Conservation (phyloP, 2,888 invertebrate genomes). For the Phlogophora meticulosa region DNA sequence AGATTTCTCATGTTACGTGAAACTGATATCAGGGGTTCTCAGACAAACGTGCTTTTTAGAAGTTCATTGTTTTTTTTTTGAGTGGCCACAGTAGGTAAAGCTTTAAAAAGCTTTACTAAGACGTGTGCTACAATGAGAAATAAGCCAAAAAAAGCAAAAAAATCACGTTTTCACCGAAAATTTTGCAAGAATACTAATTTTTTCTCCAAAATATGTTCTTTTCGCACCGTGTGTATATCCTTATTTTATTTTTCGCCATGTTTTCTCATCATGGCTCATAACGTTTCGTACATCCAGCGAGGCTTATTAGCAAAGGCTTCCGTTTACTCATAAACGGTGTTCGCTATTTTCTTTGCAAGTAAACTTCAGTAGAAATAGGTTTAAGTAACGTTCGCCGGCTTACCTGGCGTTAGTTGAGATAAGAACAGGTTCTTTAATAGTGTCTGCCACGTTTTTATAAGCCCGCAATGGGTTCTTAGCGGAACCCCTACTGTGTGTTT, state of each 20-base stretch:
- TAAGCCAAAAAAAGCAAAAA: background rate
- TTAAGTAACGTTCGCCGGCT: constrained; percentile 70
- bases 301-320: constrained; percentile 77
- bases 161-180: background rate
- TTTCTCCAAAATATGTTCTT: constrained; percentile 34
- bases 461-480: constrained; percentile 43
- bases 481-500: constrained; percentile 35
- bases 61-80: background rate
- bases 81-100: background rate
- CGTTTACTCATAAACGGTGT: constrained; percentile 76
- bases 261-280: constrained; percentile 59
- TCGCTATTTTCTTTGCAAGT: constrained; percentile 74
- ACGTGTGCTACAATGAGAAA: background rate
- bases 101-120: background rate
- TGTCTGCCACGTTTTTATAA: constrained; percentile 62
- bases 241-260: constrained; percentile 58
- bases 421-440: constrained; percentile 71
- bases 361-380: constrained; percentile 71
- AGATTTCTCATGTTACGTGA: constrained; percentile 24
- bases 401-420: constrained; percentile 72
- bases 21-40: background rate
- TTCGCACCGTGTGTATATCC: constrained; percentile 25
- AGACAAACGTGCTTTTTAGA: too few relatives aligned
- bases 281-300: constrained; percentile 67
- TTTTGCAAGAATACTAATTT: constrained; percentile 27